Conservation (phyloP, 37 sponge, comb jelly and placozoan species). For the Mnemiopsis leidyi region DNA sequence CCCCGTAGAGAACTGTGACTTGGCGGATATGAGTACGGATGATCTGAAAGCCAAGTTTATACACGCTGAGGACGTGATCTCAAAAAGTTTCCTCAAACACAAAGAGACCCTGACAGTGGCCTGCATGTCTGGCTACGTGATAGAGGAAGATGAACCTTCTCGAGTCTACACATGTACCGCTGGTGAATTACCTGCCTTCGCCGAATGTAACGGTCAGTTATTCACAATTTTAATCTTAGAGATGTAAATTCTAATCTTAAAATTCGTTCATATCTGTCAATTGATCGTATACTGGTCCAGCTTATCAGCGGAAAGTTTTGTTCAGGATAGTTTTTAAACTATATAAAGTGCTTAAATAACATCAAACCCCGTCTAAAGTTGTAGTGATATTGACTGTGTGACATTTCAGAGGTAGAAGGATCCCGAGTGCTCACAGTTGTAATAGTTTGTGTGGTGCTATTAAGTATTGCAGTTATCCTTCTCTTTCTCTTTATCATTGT, state of each 20-base stretch:
- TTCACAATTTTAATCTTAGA: too few relatives aligned
- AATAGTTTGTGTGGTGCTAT: conserved; percentile 15
- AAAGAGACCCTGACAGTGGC: not conserved
- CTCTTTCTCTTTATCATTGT: conserved; percentile 44
- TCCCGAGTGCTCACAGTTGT: conserved; percentile 17
- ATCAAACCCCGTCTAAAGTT: too few relatives aligned
- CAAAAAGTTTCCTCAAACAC: not conserved
- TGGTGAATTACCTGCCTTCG: conserved; percentile 3
- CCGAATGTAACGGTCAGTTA: conserved; percentile 19
- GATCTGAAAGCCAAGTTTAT: not conserved
- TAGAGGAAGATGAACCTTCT: not conserved
- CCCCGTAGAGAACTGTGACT: not conserved
- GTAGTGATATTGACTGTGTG: too few relatives aligned
- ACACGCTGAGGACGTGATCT: not conserved
- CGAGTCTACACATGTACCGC: not conserved
- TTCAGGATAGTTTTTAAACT: too few relatives aligned
- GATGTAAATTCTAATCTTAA: too few relatives aligned
- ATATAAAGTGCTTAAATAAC: too few relatives aligned
- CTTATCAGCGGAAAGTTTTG: too few relatives aligned
- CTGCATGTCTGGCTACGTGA: conserved; percentile 11
- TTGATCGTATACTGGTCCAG: too few relatives aligned
- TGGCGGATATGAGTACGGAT: not conserved
- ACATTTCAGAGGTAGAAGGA: not conserved
- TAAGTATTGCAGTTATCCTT: conserved; percentile 49
- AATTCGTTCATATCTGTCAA: too few relatives aligned